Percentiles rank a stretch among this genome's conserved stretches.
Evolutionary conservation across 2,888 invertebrate species (phyloP).

Genomic region (Drosophila subsilvestris): DNA sequence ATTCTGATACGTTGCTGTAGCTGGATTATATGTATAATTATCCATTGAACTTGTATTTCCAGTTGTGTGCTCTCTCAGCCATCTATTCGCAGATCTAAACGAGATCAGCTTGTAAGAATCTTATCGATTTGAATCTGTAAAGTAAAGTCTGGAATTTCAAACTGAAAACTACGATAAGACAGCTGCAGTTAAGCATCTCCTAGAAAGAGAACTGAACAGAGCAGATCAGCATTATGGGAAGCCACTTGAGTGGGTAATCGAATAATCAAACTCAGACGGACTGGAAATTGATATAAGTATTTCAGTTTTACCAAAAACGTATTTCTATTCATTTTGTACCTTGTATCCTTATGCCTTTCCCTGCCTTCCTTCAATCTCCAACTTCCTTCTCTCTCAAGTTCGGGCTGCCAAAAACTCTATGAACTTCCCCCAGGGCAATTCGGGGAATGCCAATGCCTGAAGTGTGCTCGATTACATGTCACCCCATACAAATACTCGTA

Average conservation of each 20-base stretch:
- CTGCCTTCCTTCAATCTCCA: background rate
- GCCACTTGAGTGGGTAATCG: too few relatives aligned
- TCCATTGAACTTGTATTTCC: constrained; percentile 37
- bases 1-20: background rate
- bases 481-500: constrained; percentile 32
- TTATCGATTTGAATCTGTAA: background rate
- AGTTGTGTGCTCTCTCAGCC: constrained; percentile 24
- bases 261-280: too few relatives aligned
- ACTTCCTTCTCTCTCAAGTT: background rate
- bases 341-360: background rate
- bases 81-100: constrained; percentile 14
- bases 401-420: constrained; percentile 2
- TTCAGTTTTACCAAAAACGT: too few relatives aligned
- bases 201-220: too few relatives aligned
- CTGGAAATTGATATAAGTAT: too few relatives aligned
- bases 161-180: background rate
- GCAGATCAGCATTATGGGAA: too few relatives aligned
- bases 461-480: constrained; percentile 45
- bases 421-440: constrained; percentile 9
- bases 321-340: background rate
- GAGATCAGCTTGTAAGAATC: constrained; percentile 21
- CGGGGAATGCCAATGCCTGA: constrained; percentile 18
- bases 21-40: constrained; percentile 19
- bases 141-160: background rate
- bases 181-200: too few relatives aligned